Base-by-base conservation (phyloP, 2,888 invertebrate species). In the Ceraclea dissimilis region DNA sequence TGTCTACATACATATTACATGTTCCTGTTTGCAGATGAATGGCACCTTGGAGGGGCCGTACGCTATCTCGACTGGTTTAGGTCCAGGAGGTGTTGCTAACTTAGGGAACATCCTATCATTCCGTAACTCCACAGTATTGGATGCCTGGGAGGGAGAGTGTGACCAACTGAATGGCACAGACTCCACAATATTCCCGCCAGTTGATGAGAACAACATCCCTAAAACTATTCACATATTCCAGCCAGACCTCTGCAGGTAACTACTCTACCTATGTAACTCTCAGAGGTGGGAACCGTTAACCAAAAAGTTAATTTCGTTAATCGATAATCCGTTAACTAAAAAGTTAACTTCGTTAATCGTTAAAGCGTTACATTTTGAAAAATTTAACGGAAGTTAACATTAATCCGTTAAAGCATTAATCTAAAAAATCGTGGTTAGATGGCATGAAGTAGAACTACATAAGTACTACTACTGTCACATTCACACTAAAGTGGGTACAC, bases 161-260 rank as follows among this genome's bases (percentile, higher is more conserved):
- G 79, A 79, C 4, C 68, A 66, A 64, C 69, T 84, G 46, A 75
- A 73, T 56, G 83, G 83, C 0, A 76, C 79, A 0, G 83, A 84
- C 64, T 68, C 77, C 0, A 68, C 80, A 0, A 72, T 80, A 33
- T 81, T 78, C 68, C 70, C 80, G 0, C 80, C 81, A 0, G 71
- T 79, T 19, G 67, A 72, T 6, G 69, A 71, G 49, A 65, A 62
- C 11, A 65, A 71, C 4, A 68, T 72, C 0, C 69, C 72, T 0
- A 60, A 70, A 19, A 71, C 64, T 51, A 61, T 82, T 16, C 73
- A 78, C 54, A 72, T 72, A 0, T 83, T 79, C 58, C 74, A 79
- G 49, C 71, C 79, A 1, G 82, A 83, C 59, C 68, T 81, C 33
- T 84, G 83, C 75, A 75, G 82, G 80, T 80, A 46, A 22, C 21